Evolutionary conservation across 2,113 vertebrate genomes (phyloP).

Genomic region (Corvus moneduloides): DNA sequence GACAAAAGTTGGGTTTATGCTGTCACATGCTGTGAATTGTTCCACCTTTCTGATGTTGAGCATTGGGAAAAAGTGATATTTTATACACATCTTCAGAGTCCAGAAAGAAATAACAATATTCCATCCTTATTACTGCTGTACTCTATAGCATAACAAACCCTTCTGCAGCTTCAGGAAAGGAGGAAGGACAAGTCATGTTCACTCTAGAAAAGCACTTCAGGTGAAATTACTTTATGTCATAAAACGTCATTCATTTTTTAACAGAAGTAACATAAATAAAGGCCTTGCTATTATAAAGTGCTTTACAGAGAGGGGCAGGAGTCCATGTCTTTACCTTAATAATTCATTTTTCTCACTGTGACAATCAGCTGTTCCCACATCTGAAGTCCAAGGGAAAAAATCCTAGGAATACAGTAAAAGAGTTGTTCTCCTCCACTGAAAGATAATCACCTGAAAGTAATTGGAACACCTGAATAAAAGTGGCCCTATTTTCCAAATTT

Average conservation of each 20-base stretch:
- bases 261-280: not conserved
- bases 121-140: not conserved
- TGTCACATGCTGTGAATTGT: rapidly evolving
- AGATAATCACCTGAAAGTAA: not conserved
- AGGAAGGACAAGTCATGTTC: not conserved
- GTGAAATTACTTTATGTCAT: not conserved
- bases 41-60: not conserved
- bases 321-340: not conserved
- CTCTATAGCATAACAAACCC: not conserved
- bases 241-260: not conserved
- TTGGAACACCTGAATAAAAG: not conserved
- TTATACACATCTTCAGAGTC: not conserved
- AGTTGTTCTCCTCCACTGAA: not conserved
- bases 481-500: not conserved
- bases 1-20: not conserved
- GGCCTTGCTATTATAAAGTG: not conserved
- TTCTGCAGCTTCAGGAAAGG: not conserved
- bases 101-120: not conserved
- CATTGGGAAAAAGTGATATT: not conserved
- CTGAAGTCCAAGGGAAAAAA: not conserved
- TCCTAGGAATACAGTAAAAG: not conserved
- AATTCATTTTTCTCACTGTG: not conserved
- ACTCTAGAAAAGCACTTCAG: not conserved
- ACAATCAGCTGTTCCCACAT: not conserved
- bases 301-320: not conserved